Conservation (phyloP, 2,888 invertebrate species). For the Eristalinus sepulchralis region DNA sequence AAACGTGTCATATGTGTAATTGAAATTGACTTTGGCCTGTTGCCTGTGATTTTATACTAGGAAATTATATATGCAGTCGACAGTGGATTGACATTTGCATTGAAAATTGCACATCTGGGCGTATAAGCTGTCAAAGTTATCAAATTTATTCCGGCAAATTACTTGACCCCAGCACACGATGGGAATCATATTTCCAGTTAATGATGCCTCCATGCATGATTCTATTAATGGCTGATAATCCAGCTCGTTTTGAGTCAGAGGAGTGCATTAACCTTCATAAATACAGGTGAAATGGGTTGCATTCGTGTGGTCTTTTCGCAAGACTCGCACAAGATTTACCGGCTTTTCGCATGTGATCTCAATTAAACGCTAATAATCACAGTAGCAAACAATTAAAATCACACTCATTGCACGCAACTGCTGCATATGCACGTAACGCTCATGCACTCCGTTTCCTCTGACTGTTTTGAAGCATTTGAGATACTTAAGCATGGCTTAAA, state of each 20-base stretch:
- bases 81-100: background rate
- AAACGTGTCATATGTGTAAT: slow-evolving; percentile 48
- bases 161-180: background rate
- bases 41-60: background rate
- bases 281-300: background rate
- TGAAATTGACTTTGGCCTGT: slow-evolving; percentile 5
- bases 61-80: background rate
- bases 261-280: background rate
- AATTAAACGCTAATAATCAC: slow-evolving; percentile 53
- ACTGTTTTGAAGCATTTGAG: background rate
- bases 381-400: slow-evolving; percentile 55
- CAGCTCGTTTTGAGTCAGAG: background rate
- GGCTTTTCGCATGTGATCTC: slow-evolving; percentile 50
- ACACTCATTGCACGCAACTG: slow-evolving; percentile 52
- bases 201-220: background rate
- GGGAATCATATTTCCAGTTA: background rate
- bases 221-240: background rate
- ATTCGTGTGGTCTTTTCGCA: slow-evolving; percentile 13
- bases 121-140: background rate
- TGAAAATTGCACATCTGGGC: background rate
- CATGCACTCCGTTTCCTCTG: too few relatives aligned
- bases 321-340: slow-evolving; percentile 22
- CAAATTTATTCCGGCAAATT: background rate
- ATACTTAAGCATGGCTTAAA: background rate
- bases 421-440: background rate